Conservation (phyloP, 92 coral and sea anemone genomes). For the Metridium senile region DNA sequence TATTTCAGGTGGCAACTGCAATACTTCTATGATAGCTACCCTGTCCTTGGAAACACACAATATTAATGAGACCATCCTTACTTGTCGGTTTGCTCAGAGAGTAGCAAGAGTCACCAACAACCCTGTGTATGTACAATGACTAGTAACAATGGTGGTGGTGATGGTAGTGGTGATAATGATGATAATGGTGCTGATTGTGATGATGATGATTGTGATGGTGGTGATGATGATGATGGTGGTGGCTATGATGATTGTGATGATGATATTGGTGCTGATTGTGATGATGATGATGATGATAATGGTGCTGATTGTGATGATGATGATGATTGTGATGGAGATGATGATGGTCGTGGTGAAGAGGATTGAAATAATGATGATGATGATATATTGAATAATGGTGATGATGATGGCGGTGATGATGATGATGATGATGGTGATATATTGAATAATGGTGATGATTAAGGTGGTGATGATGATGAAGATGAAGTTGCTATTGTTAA, state of each 20-base stretch:
- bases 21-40: slow-evolving; percentile 64
- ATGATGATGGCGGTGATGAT: not conserved
- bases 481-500: not conserved
- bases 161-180: not conserved
- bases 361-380: not conserved
- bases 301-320: not conserved
- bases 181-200: not conserved
- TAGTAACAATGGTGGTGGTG: not conserved
- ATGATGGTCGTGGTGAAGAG: not conserved
- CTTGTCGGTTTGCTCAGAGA: slow-evolving; percentile 73
- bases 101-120: slow-evolving; percentile 59
- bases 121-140: slow-evolving; percentile 70
- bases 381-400: no score
- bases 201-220: not conserved
- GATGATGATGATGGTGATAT: not conserved
- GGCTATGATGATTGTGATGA: not conserved
- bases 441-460: not conserved
- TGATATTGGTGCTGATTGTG: not conserved
- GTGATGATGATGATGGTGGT: not conserved
- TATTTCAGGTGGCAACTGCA: slow-evolving; percentile 65
- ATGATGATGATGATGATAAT: not conserved
- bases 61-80: slow-evolving; percentile 54
- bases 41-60: slow-evolving; percentile 46
- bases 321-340: not conserved
- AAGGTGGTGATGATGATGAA: not conserved